Percentiles rank a stretch among this genome's conserved stretches.
These are phyloP conservation scores for Coptotermes formosanus DNA, from an alignment of 1,140 invertebrate genomes.

Conservation along the genomic window DNA sequence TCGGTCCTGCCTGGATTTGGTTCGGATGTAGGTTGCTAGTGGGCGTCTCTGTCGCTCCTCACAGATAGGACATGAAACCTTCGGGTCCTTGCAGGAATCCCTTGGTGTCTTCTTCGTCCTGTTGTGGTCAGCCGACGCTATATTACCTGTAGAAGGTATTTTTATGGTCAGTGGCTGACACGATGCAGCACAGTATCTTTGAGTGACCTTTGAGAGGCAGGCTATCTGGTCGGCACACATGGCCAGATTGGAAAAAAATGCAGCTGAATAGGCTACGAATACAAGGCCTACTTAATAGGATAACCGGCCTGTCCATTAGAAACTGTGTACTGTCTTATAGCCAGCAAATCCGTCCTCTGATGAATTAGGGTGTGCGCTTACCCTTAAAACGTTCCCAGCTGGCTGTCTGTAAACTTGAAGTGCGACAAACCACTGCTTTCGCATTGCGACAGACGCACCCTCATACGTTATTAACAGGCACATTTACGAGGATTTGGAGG, in stretches of 20 bases:
- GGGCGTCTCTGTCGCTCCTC: slow-evolving; percentile 56
- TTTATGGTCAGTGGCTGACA: not conserved
- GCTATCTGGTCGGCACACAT: not conserved
- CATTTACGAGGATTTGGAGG: no score
- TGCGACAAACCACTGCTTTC: no score
- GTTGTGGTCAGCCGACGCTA: slow-evolving; percentile 36
- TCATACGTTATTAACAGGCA: no score
- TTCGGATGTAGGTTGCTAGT: slow-evolving; percentile 54
- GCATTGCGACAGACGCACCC: no score
- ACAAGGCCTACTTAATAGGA: no score
- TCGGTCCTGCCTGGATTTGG: slow-evolving; percentile 50
- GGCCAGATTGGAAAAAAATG: not conserved
- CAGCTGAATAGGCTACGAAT: not conserved
- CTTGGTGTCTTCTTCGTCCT: slow-evolving; percentile 49
- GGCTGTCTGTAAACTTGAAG: no score
- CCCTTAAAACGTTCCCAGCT: no score
- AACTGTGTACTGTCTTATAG: no score
- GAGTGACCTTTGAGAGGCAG: not conserved
- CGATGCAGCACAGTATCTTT: not conserved
- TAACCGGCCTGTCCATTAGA: no score
- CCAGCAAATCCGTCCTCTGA: no score
- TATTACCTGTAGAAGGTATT: not conserved
- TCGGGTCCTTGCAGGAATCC: slow-evolving; percentile 50
- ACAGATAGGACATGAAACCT: slow-evolving; percentile 56
- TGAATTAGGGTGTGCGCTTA: no score